These are phyloP conservation scores for Euleptes europaea DNA, from an alignment of 2,113 vertebrate species.

Conservation along the genomic window DNA sequence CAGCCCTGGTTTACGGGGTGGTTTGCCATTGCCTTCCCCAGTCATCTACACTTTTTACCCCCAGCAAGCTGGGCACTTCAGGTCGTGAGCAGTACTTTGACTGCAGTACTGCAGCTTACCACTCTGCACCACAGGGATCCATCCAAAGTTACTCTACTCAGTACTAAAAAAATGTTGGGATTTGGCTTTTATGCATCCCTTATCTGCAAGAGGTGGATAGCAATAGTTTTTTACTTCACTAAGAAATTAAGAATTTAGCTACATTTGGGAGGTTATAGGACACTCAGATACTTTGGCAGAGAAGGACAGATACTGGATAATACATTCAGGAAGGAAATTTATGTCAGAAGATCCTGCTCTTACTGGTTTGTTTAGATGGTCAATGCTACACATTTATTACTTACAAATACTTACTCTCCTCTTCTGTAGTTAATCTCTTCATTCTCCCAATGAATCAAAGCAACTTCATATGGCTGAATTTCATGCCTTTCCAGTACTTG, in stretches of 20 bases:
- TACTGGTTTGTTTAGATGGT: background rate
- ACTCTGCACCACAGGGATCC: too few species aligned
- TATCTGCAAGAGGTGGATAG: background rate
- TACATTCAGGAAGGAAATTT: background rate
- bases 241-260: background rate
- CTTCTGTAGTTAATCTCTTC: conserved; percentile 93
- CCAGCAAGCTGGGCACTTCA: too few species aligned
- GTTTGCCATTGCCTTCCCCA: too few species aligned
- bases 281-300: background rate
- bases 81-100: too few species aligned
- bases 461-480: conserved; percentile 93
- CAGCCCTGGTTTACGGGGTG: too few species aligned
- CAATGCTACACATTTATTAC: background rate
- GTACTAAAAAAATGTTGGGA: background rate
- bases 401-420: conserved; percentile 80
- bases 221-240: background rate
- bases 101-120: too few species aligned
- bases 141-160: background rate
- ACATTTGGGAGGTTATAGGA: background rate
- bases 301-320: background rate
- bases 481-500: conserved; percentile 90
- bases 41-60: too few species aligned
- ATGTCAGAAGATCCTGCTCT: background rate
- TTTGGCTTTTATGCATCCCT: background rate
- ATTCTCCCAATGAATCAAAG: conserved; percentile 96